A percentile compares a stretch with the other conserved stretches of the same genome.
Conservation (phyloP, 2,888 invertebrate species). For the Heterodera filipjevi region DNA sequence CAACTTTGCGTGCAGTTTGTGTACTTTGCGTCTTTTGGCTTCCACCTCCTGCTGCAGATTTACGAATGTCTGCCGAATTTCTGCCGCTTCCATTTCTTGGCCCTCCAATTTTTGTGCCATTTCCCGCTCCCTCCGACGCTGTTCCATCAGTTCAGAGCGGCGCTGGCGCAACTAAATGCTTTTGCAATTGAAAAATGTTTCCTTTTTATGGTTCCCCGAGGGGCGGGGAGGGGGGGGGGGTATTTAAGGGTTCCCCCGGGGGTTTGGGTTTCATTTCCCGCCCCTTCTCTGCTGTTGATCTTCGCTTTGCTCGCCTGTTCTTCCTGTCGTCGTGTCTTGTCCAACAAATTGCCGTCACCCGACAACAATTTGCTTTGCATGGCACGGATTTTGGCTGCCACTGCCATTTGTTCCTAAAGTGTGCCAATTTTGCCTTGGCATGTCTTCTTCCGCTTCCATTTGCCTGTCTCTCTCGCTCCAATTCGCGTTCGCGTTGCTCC, state of each 20-base stretch:
- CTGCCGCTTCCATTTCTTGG: conserved; percentile 88
- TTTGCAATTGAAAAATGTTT: not conserved
- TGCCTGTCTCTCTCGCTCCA: conserved; percentile 65
- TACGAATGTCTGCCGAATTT: conserved; percentile 86
- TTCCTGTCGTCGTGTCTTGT: conserved; percentile 92
- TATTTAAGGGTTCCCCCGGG: no score
- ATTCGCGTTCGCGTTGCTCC: conserved; percentile 71
- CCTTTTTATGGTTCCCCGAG: not conserved
- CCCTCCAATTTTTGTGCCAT: conserved; percentile 89
- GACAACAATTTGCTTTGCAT: conserved; percentile 91
- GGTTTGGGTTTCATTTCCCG: no score
- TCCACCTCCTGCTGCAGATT: conserved; percentile 95
- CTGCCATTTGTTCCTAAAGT: conserved; percentile 30
- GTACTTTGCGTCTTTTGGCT: conserved; percentile 88
- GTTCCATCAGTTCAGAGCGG: conserved; percentile 14
- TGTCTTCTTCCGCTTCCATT: not conserved
- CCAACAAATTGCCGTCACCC: conserved; percentile 80
- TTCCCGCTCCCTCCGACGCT: conserved; percentile 75
- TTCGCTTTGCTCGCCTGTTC: conserved; percentile 82
- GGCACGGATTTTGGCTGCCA: conserved; percentile 68
- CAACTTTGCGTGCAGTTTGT: conserved; percentile 83
- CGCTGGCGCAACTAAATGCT: conserved; percentile 9
- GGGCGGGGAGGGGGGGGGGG: no score
- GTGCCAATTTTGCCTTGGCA: not conserved
- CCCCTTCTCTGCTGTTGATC: conserved; percentile 85